Percentiles rank a stretch among this genome's conserved stretches.
These are phyloP conservation scores for Spilarctia lutea DNA, from an alignment of 2,888 invertebrate species.

Conservation along the genomic window DNA sequence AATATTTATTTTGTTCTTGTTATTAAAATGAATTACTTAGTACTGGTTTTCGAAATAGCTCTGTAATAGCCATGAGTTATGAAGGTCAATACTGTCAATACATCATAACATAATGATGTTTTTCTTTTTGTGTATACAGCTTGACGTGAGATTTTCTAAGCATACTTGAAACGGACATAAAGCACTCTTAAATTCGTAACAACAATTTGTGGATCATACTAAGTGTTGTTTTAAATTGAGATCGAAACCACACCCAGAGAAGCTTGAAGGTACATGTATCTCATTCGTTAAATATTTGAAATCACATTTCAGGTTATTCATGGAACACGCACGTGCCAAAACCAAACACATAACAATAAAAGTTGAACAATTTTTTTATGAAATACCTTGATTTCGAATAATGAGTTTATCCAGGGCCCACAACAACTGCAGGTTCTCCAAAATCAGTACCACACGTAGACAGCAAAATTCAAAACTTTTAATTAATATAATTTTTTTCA, in stretches of 20 bases:
- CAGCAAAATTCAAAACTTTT: conserved; percentile 37
- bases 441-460: conserved; percentile 3
- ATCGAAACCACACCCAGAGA: too few relatives aligned
- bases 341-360: background rate
- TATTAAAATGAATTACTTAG: background rate
- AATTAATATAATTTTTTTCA: conserved; percentile 40
- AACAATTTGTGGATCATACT: too few relatives aligned
- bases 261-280: background rate
- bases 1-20: background rate
- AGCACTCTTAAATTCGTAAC: too few relatives aligned
- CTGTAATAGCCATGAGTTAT: too few relatives aligned
- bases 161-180: too few relatives aligned
- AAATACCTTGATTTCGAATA: background rate
- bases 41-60: too few relatives aligned
- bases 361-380: background rate
- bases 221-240: too few relatives aligned
- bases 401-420: background rate
- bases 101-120: too few relatives aligned
- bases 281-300: background rate
- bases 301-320: background rate
- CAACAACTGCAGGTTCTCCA: background rate
- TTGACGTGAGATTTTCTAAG: too few relatives aligned
- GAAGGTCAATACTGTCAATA: too few relatives aligned
- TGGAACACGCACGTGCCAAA: background rate
- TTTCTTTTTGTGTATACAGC: too few relatives aligned